These are phyloP conservation scores for Pungitius pungitius DNA, from an alignment of 2,113 vertebrate genomes.

Conservation along the genomic window DNA sequence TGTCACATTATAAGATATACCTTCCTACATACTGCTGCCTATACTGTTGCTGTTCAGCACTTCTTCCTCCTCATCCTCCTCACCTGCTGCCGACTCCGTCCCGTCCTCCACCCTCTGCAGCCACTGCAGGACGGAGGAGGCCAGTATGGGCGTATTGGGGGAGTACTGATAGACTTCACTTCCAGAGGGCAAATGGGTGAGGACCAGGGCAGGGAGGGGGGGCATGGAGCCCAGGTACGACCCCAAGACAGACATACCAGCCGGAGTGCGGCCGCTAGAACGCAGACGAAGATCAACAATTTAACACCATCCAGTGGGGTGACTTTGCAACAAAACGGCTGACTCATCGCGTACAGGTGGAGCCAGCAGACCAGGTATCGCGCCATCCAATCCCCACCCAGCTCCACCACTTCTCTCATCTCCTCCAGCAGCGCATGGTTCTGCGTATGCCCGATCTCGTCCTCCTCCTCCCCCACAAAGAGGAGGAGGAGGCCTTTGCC, in stretches of 20 bases:
- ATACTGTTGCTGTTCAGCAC: background rate
- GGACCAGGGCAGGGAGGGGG: constrained; percentile 84
- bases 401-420: constrained; percentile 63
- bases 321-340: background rate
- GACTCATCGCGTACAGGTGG: constrained; percentile 82
- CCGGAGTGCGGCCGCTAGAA: constrained; percentile 87
- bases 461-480: constrained; percentile 83
- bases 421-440: constrained; percentile 72
- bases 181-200: constrained; percentile 80
- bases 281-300: background rate
- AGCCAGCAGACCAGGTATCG: constrained; percentile 86
- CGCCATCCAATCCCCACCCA: constrained; percentile 35
- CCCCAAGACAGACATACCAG: constrained; percentile 83
- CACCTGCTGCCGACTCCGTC: constrained; percentile 85
- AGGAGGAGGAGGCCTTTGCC: constrained; percentile 87
- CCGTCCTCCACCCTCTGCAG: constrained; percentile 83
- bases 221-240: constrained; percentile 82
- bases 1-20: background rate
- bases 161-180: constrained; percentile 88
- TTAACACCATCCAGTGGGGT: background rate
- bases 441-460: constrained; percentile 63
- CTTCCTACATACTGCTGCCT: background rate
- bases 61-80: constrained; percentile 81
- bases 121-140: constrained; percentile 84
- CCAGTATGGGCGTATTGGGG: constrained; percentile 75